These are phyloP conservation scores for Furcifer pardalis DNA, from an alignment of 2,797 vertebrate species.

Conservation along the genomic window DNA sequence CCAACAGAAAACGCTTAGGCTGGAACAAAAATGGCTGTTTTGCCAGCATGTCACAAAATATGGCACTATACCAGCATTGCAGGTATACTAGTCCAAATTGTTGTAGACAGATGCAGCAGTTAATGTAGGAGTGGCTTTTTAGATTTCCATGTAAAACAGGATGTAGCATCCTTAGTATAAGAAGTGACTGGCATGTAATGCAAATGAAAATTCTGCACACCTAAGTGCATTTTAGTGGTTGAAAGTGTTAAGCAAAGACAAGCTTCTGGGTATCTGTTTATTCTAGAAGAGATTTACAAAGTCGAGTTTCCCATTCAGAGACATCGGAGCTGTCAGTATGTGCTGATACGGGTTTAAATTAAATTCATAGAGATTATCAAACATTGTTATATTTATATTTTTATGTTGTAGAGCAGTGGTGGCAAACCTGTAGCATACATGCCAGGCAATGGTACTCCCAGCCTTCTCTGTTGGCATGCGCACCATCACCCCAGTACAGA, in stretches of 20 bases:
- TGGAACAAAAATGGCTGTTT: not conserved
- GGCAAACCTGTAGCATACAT: too few species aligned
- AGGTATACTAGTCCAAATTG: not conserved
- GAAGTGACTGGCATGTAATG: not conserved
- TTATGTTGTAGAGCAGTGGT: too few species aligned
- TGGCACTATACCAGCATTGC: constrained; percentile 1
- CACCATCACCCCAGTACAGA: too few species aligned
- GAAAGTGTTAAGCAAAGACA: too few species aligned
- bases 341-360: not conserved
- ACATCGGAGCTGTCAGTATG: not conserved
- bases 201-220: not conserved
- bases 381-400: not conserved
- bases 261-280: not conserved
- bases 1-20: not conserved
- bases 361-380: not conserved
- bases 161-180: not conserved
- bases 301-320: not conserved
- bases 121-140: constrained; percentile 3
- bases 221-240: too few species aligned
- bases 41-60: constrained; percentile 17
- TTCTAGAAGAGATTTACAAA: not conserved
- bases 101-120: not conserved
- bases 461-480: too few species aligned
- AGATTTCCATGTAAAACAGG: constrained; percentile 16
- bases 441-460: too few species aligned